Conservation (phyloP, 2,888 invertebrate genomes). For the Thyatira batis region DNA sequence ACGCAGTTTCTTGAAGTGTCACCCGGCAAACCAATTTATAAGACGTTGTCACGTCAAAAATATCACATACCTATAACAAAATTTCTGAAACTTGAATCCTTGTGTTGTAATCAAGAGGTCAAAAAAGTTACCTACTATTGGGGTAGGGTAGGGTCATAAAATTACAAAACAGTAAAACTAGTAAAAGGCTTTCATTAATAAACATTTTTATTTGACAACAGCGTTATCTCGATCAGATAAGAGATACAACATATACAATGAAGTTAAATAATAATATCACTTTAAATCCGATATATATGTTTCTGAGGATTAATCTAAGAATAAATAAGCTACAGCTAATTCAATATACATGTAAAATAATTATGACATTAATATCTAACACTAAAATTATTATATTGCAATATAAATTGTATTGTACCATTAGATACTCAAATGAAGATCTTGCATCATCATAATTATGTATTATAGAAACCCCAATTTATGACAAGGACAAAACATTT, state of each 20-base stretch:
- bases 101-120: too few species aligned
- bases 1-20: too few species aligned
- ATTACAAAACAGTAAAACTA: too few species aligned
- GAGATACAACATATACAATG: slow-evolving; percentile 43
- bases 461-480: neutral
- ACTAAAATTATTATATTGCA: neutral
- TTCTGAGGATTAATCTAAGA: slow-evolving; percentile 36
- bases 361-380: neutral
- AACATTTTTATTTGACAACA: slow-evolving; percentile 45
- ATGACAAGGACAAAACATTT: neutral
- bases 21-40: too few species aligned
- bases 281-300: slow-evolving; percentile 71
- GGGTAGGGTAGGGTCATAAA: too few species aligned
- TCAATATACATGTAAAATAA: slow-evolving; percentile 7
- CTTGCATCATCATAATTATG: neutral
- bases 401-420: neutral
- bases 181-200: slow-evolving; percentile 33
- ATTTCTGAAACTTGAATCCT: too few species aligned
- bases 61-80: too few species aligned
- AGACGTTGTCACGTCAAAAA: too few species aligned
- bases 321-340: slow-evolving; percentile 39
- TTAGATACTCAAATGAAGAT: neutral
- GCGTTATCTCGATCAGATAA: slow-evolving; percentile 41
- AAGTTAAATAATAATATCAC: slow-evolving; percentile 70
- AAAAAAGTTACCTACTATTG: too few species aligned